Conservation (phyloP, 2,797 vertebrate species). For the Podargus strigoides region DNA sequence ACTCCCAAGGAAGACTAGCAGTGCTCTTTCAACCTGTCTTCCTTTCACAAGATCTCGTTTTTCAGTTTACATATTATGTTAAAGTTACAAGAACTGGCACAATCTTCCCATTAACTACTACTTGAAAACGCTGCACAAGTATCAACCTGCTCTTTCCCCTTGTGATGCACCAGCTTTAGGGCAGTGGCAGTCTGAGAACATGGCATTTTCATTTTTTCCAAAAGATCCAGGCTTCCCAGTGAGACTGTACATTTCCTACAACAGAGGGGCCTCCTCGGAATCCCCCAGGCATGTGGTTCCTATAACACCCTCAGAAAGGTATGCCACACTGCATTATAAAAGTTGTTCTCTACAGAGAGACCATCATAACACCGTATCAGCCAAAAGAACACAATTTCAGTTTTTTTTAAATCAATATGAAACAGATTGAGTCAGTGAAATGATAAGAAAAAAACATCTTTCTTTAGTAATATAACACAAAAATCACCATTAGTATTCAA, state of each 20-base stretch:
- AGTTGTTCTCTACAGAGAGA: neutral
- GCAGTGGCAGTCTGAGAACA: neutral
- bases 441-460: neutral
- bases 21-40: neutral
- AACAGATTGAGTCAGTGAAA: neutral
- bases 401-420: neutral
- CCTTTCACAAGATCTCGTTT: neutral
- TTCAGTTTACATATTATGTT: neutral
- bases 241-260: neutral
- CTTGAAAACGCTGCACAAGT: neutral
- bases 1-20: neutral
- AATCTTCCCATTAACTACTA: neutral
- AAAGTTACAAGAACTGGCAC: neutral
- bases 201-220: neutral
- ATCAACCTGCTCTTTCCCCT: neutral
- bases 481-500: neutral
- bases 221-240: neutral
- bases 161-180: neutral
- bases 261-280: neutral
- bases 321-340: neutral
- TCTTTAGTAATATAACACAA: neutral
- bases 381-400: neutral
- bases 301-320: neutral
- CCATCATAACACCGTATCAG: neutral
- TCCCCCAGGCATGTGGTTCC: neutral